Conservation (phyloP, 2,888 invertebrate genomes). For the Seira ritae region DNA sequence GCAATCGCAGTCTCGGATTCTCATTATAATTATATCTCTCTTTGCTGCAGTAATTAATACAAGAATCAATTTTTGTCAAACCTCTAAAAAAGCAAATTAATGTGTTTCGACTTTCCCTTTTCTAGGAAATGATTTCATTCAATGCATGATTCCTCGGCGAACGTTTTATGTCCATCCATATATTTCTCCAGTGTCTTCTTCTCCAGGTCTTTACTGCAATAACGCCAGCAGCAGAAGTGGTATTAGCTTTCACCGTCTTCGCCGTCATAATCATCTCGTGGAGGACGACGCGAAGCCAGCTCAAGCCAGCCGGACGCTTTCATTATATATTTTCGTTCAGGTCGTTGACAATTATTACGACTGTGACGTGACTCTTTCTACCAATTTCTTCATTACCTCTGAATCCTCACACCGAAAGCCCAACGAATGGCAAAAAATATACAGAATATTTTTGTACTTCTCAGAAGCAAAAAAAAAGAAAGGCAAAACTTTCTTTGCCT, state of each 20-base stretch:
- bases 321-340: conserved; percentile 49
- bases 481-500: conserved; percentile 29
- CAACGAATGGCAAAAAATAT: neutral
- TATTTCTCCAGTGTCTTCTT: conserved; percentile 1
- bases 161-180: conserved; percentile 11
- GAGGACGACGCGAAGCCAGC: neutral
- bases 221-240: conserved; percentile 1
- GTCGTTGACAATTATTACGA: conserved; percentile 71
- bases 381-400: conserved; percentile 74
- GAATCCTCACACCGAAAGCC: conserved; percentile 35
- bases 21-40: too few relatives aligned
- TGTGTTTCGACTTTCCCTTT: neutral
- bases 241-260: conserved; percentile 5
- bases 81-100: neutral
- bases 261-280: neutral
- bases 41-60: neutral
- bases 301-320: conserved; percentile 2
- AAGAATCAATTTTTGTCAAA: neutral
- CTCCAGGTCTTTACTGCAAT: neutral
- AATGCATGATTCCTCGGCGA: too few relatives aligned
- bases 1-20: too few relatives aligned
- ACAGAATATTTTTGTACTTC: conserved; percentile 4
- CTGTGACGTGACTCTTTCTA: conserved; percentile 73
- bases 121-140: conserved; percentile 4
- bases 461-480: neutral